These are phyloP conservation scores for Nesoenas mayeri DNA, from an alignment of 2,113 vertebrate genomes.

Conservation along the genomic window DNA sequence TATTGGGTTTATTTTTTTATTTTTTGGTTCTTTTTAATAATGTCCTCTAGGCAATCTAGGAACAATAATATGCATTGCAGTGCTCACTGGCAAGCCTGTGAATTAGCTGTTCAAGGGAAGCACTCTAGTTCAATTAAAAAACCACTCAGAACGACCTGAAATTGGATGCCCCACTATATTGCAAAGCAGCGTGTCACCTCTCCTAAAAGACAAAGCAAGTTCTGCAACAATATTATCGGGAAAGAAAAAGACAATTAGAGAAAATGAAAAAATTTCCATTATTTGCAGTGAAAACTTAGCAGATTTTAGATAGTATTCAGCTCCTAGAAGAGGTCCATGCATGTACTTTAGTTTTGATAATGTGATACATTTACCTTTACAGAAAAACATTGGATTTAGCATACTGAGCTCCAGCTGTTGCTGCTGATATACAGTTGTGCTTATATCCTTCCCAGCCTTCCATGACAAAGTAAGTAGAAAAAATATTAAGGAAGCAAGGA, in stretches of 20 bases:
- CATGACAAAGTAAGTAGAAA: background rate
- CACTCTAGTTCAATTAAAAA: background rate
- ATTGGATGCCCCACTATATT: accelerated
- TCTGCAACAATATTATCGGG: background rate
- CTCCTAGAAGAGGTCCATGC: background rate
- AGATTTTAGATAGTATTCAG: background rate
- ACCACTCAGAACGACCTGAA: background rate
- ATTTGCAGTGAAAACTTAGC: background rate
- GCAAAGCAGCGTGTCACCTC: background rate
- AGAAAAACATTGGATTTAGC: background rate
- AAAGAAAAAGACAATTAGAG: background rate
- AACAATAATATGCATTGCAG: background rate
- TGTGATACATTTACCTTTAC: background rate
- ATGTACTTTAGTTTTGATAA: background rate
- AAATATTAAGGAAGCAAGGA: background rate
- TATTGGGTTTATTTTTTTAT: background rate
- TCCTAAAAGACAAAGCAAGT: background rate
- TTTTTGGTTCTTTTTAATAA: background rate
- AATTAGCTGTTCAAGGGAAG: background rate
- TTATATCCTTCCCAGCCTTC: background rate
- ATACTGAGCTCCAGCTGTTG: background rate
- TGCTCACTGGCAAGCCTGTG: background rate
- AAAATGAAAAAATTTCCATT: background rate
- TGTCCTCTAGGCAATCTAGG: background rate
- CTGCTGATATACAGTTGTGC: background rate